phyloP scores from a whole-genome alignment of 2,797 vertebrate genomes.

The Sebastes alutus region DNA sequence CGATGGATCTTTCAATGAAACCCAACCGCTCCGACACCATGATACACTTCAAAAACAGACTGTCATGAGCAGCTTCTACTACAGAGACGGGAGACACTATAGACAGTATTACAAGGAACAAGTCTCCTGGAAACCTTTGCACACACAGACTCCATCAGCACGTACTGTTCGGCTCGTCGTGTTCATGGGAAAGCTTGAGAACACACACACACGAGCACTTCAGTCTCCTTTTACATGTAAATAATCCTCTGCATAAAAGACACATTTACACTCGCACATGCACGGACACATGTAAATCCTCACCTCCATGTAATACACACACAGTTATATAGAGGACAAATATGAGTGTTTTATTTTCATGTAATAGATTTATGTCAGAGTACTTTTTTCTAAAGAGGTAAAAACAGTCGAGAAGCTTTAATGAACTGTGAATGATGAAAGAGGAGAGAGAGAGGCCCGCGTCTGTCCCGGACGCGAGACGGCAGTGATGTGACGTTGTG shows the following conservation, averaged over 20 bases:
- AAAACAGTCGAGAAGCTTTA: slow-evolving; percentile 83
- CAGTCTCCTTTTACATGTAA: slow-evolving; percentile 58
- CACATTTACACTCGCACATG: slow-evolving; percentile 45
- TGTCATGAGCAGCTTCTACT: slow-evolving; percentile 24
- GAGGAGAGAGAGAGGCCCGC: slow-evolving; percentile 40
- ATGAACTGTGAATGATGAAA: slow-evolving; percentile 84
- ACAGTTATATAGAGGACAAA: slow-evolving; percentile 71
- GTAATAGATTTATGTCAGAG: slow-evolving; percentile 84
- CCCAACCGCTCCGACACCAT: not conserved
- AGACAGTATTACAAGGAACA: slow-evolving; percentile 63
- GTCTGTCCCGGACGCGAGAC: slow-evolving; percentile 6
- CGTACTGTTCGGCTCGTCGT: slow-evolving; percentile 1
- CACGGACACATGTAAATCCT: slow-evolving; percentile 68
- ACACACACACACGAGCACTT: slow-evolving; percentile 41
- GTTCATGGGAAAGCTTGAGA: slow-evolving; percentile 32
- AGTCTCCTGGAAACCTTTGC: slow-evolving; percentile 61
- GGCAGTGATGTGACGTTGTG: slow-evolving; percentile 72
- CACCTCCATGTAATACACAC: slow-evolving; percentile 53
- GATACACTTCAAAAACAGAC: slow-evolving; percentile 28
- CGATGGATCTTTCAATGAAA: slow-evolving; percentile 2
- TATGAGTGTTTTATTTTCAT: slow-evolving; percentile 84
- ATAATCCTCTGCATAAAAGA: slow-evolving; percentile 48
- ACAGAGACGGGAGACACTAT: slow-evolving; percentile 57
- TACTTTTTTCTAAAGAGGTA: slow-evolving; percentile 78
- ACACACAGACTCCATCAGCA: slow-evolving; percentile 54